phyloP scores from a whole-genome alignment of 2,888 invertebrate species.

The Cryptocephalus moraei region DNA sequence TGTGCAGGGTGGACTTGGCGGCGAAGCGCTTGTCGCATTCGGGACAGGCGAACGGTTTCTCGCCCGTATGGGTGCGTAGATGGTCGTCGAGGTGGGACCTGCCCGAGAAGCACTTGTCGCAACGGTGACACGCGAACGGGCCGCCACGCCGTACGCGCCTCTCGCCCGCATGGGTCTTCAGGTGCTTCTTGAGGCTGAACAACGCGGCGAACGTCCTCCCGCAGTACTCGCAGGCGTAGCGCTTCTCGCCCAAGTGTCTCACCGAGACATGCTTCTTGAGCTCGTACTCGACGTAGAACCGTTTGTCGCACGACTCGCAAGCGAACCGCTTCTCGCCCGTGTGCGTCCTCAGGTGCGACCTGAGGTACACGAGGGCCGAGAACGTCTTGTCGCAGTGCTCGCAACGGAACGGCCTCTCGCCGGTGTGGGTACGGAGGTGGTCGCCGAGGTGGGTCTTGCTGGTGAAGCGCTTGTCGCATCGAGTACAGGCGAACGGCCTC shows the following conservation, averaged over 20 bases:
- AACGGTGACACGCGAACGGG: slow-evolving; percentile 17
- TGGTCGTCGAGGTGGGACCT: slow-evolving; percentile 35
- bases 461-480: slow-evolving; percentile 39
- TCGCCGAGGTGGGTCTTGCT: slow-evolving; percentile 34
- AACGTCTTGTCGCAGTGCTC: slow-evolving; percentile 29
- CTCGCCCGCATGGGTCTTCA: slow-evolving; percentile 35
- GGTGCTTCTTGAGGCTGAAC: slow-evolving; percentile 29
- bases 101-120: slow-evolving; percentile 29
- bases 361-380: slow-evolving; percentile 40
- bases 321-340: slow-evolving; percentile 16
- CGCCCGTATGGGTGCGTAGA: no score
- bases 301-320: slow-evolving; percentile 22
- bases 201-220: slow-evolving; percentile 33
- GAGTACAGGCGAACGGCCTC: slow-evolving; percentile 37
- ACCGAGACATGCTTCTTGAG: slow-evolving; percentile 26
- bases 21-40: slow-evolving; percentile 13
- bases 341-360: slow-evolving; percentile 43
- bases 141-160: slow-evolving; percentile 21
- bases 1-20: slow-evolving; percentile 36
- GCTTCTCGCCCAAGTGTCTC: slow-evolving; percentile 21
- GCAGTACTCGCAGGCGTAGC: slow-evolving; percentile 30
- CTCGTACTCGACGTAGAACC: slow-evolving; percentile 16
- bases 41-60: no score
- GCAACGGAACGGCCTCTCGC: slow-evolving; percentile 34
- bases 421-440: slow-evolving; percentile 26